Evolutionary conservation across 2,888 invertebrate genomes (phyloP), one percentile per base, ranked within the genome.

Genomic region (Busseola fusca): DNA sequence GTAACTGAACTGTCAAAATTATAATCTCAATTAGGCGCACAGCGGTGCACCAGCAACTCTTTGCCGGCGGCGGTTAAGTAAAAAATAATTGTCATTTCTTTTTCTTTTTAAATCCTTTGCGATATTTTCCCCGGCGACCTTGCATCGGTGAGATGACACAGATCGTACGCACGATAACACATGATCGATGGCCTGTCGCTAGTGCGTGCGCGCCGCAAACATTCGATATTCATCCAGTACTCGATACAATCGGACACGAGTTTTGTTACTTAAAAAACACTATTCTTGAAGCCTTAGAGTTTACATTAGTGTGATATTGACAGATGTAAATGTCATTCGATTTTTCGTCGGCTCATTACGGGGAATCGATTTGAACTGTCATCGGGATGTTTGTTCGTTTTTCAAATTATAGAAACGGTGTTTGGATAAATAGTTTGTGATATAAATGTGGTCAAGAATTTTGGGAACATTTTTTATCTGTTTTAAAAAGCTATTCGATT

Each of bases 121-220:
- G 65, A 76, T 81, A 84, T 84, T 85, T 83, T 80, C 74, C 73
- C 76, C 69, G 64, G 80, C 87, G 91, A 89, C 91, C 92, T 92
- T 92, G 91, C 86, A 86, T 79, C 74, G 84, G 75, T 69, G 82
- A 87, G 89, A 89, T 88, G 88, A 89, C 88, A 89, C 84, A 87
- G 90, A 91, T 91, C 83, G 85, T 83, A 77, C 79, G 74, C 74
- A 78, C 85, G 91, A 91, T 91, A 90, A 83, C 83, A 83, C 79
- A 86, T 92, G 92, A 92, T 90, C 88, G 92, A 92, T 91, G 86
- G 84, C 74, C 88, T 89, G 91, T 90, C 91, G 87, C 78, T 82
- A 81, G 86, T 86, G 90, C 88, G 87, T 82, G 86, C 84, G 82
- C 85, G 82, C 85, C 78, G 79, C 84, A 81, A 81, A 83, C 86